Evolutionary conservation across 2,888 invertebrate genomes (phyloP), one percentile per base, ranked within the genome.

Genomic region (Alsophila aescularia): DNA sequence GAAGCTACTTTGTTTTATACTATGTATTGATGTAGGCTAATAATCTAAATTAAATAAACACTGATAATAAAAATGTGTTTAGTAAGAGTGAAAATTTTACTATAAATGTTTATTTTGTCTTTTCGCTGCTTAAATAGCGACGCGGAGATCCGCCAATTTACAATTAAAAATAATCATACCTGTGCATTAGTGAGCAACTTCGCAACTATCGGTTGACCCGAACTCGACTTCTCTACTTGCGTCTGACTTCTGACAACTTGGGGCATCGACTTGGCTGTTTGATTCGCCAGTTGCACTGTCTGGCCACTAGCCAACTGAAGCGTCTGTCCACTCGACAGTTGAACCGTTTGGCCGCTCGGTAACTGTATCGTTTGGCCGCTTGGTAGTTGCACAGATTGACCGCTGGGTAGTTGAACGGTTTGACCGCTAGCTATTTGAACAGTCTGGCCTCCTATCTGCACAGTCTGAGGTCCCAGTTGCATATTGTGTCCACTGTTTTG

Each of bases 151-250:
- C 5, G 3, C 18, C 18, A 24, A 7, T 29, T 29, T 29, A 48
- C 12, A 31, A 13, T 10, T 13, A 9, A 14, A 52, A 51, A 44
- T 32, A 13, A 45, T 24, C 40, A 67, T 81, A 93, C 94, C 89
- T 93, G 93, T 37, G 95, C 93, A 76, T 94, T 95, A 5, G 96
- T 95, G 16, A 96, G 84, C 13, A 96, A 93, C 79, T 96, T 95
- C 0, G 96, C 95, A 32, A 96, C 93, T 21, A 95, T 93, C 2
- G 94, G 94, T 72, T 91, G 93, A 70, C 75, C 67, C 3, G 62
- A 42, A 6, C 59, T 27, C n/a, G 81, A 29, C 65, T 90, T 92
- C 13, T 91, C 92, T 0, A 73, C 77, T 8, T 77, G 62, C 13
- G 75, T 66, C 65, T 82, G 90, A 61, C 67, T 81, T 58, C 81